These are phyloP conservation scores for Scolopax bukidnonensis DNA, from an alignment of 2,797 vertebrate species.

Conservation along the genomic window DNA sequence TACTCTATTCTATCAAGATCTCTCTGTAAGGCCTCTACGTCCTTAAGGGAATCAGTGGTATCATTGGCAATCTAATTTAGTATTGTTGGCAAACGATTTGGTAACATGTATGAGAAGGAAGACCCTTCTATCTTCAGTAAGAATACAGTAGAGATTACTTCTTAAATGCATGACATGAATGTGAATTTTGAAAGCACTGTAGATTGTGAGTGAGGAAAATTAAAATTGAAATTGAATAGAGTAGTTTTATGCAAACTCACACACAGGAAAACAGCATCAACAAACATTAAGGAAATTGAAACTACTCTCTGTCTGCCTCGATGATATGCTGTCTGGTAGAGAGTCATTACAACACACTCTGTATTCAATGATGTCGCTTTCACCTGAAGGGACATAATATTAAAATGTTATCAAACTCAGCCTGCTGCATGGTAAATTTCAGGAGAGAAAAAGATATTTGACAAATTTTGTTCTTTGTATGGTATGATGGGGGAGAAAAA, in stretches of 20 bases:
- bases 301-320: not conserved
- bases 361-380: not conserved
- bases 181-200: not conserved
- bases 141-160: not conserved
- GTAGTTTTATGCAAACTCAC: not conserved
- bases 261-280: constrained; percentile 19
- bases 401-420: not conserved
- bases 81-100: not conserved
- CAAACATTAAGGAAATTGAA: constrained; percentile 40
- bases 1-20: not conserved
- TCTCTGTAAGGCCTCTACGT: not conserved
- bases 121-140: not conserved
- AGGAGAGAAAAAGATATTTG: not conserved
- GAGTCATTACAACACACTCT: not conserved
- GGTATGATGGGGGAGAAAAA: rapidly evolving
- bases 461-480: not conserved
- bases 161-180: not conserved
- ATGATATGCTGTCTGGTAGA: not conserved
- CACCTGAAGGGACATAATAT: not conserved
- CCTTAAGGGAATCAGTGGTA: not conserved
- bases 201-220: not conserved
- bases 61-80: not conserved
- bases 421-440: not conserved
- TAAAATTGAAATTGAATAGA: constrained; percentile 6
- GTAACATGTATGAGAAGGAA: not conserved